These are phyloP conservation scores for Tetranychus truncatus DNA, from an alignment of 2,888 invertebrate species.

Conservation along the genomic window DNA sequence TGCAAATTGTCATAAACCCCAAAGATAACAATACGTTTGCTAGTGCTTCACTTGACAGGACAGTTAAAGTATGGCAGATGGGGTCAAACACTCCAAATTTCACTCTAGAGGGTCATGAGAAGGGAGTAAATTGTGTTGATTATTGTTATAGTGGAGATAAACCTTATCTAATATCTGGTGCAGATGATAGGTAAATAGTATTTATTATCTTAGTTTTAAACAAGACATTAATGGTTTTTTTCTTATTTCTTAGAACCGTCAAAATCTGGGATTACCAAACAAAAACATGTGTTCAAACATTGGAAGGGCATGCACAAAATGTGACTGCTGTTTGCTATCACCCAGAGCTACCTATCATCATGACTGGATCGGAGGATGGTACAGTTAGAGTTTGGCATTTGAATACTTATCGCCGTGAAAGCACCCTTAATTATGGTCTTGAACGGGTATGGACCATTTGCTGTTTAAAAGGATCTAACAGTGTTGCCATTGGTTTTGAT, in stretches of 20 bases:
- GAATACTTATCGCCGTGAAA: conserved; percentile 88
- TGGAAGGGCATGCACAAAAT: conserved; percentile 92
- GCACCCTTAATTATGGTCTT: conserved; percentile 88
- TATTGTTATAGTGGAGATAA: conserved; percentile 98
- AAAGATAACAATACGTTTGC: conserved; percentile 99
- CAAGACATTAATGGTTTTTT: neutral
- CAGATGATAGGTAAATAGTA: conserved; percentile 56
- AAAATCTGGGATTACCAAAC: conserved; percentile 94
- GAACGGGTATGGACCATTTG: conserved; percentile 95
- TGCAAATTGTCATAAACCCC: conserved; percentile 98
- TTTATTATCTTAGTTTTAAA: neutral
- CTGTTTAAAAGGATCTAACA: conserved; percentile 78
- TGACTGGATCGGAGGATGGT: conserved; percentile 92
- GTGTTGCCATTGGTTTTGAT: conserved; percentile 90
- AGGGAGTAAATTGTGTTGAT: conserved; percentile 96
- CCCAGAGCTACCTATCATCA: conserved; percentile 85
- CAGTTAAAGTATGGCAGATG: conserved; percentile 95
- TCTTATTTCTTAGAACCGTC: conserved; percentile 41
- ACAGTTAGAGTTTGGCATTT: conserved; percentile 97
- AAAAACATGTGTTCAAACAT: conserved; percentile 93
- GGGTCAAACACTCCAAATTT: conserved; percentile 95
- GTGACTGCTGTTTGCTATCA: conserved; percentile 79
- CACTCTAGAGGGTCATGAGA: conserved; percentile 89
- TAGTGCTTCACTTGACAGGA: conserved; percentile 91
- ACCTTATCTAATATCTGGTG: conserved; percentile 94